Evolutionary conservation across 2,113 vertebrate species (phyloP).

Genomic region (Melanerpes formicivorus): DNA sequence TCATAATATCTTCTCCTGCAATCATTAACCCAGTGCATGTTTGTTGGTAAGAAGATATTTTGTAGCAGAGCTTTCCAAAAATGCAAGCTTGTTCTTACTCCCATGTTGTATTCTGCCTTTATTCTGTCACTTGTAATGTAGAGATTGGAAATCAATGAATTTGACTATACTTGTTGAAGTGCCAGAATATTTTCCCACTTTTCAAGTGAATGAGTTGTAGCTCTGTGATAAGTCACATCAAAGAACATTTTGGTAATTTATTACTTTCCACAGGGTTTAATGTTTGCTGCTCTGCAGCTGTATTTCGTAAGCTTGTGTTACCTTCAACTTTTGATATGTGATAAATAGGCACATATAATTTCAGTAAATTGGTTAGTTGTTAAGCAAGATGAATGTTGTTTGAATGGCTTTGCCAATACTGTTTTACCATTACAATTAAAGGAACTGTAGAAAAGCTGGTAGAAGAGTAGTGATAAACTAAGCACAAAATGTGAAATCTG

Average conservation of each 20-base stretch:
- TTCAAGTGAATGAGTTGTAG: slow-evolving; percentile 11
- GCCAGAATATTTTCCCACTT: slow-evolving; percentile 20
- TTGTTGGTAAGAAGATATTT: not conserved
- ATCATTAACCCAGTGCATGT: not conserved
- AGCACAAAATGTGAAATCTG: not conserved
- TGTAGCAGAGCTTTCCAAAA: not conserved
- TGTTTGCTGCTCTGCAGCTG: not conserved
- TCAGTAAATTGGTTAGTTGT: not conserved
- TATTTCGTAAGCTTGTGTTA: not conserved
- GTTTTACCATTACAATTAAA: not conserved
- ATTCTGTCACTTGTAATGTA: not conserved
- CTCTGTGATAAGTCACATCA: slow-evolving; percentile 43
- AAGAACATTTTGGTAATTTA: slow-evolving; percentile 11
- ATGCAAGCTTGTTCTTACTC: not conserved
- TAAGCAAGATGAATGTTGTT: not conserved
- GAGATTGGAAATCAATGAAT: slow-evolving; percentile 33
- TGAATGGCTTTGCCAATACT: not conserved
- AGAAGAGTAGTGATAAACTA: not conserved
- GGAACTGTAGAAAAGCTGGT: not conserved
- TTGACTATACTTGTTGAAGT: not conserved
- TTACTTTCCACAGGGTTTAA: not conserved
- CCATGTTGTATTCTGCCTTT: not conserved
- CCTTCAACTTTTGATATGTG: not conserved
- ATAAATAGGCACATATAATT: not conserved
- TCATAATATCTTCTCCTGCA: not conserved